These are phyloP conservation scores for Coreius guichenoti DNA, from an alignment of 2,797 vertebrate genomes.

Conservation along the genomic window DNA sequence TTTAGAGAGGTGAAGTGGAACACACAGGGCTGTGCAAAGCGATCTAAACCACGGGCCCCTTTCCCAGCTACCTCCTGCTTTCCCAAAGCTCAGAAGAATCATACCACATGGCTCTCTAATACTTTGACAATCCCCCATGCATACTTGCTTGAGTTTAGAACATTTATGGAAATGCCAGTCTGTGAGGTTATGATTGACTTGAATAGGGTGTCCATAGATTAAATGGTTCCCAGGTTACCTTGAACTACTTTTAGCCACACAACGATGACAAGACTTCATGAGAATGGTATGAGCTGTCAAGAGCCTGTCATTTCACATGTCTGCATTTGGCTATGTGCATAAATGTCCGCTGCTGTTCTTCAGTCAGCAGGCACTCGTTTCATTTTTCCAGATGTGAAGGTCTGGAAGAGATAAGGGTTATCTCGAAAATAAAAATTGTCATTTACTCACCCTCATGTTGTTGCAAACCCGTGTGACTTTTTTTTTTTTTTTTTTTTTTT, in stretches of 20 bases:
- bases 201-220: neutral
- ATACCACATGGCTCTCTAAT: conserved; percentile 7
- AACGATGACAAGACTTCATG: neutral
- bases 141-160: neutral
- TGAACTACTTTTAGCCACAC: conserved; percentile 26
- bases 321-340: conserved; percentile 47
- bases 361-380: conserved; percentile 63
- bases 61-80: conserved; percentile 14
- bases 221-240: conserved; percentile 4
- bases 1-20: conserved; percentile 72
- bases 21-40: conserved; percentile 68
- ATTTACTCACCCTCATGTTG: neutral
- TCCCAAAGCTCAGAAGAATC: neutral
- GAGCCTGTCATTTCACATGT: conserved; percentile 44
- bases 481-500: no score
- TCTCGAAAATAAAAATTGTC: neutral
- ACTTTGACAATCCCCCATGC: neutral
- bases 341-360: conserved; percentile 54
- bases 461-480: neutral
- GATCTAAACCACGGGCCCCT: conserved; percentile 68
- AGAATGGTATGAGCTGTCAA: conserved; percentile 28
- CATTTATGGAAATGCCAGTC: neutral
- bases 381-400: conserved; percentile 17
- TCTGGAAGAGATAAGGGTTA: neutral
- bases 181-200: neutral